These are phyloP conservation scores for Periophthalmus magnuspinnatus DNA, from an alignment of 2,797 vertebrate species.

Conservation along the genomic window DNA sequence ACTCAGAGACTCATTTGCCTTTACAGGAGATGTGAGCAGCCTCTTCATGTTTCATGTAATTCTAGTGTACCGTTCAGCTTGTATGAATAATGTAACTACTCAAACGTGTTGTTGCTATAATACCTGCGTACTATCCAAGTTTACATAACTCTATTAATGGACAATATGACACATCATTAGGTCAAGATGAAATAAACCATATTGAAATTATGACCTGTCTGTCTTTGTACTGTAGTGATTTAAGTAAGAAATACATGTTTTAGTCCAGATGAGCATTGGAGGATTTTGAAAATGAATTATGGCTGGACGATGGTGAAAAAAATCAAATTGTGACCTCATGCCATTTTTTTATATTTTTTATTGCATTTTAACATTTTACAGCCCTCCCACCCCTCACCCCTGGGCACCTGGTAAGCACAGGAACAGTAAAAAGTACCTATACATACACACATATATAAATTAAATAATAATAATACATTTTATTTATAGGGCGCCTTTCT, in stretches of 20 bases:
- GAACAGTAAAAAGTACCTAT: too few relatives aligned
- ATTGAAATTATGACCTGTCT: slow-evolving; percentile 34
- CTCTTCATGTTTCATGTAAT: slow-evolving; percentile 63
- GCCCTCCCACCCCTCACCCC: too few relatives aligned
- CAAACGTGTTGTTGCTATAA: slow-evolving; percentile 69
- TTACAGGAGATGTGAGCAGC: slow-evolving; percentile 45
- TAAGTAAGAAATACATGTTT: neutral
- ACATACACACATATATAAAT: too few relatives aligned
- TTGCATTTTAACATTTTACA: too few relatives aligned
- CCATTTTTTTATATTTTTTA: too few relatives aligned
- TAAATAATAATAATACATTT: too few relatives aligned
- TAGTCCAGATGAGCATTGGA: too few relatives aligned
- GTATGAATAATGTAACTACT: slow-evolving; percentile 65
- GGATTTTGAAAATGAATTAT: too few relatives aligned
- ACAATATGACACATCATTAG: slow-evolving; percentile 64
- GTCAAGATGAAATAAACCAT: slow-evolving; percentile 69
- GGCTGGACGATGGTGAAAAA: too few relatives aligned
- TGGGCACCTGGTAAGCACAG: too few relatives aligned
- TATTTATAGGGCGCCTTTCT: too few relatives aligned
- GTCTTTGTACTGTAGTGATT: slow-evolving; percentile 3
- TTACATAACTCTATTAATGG: slow-evolving; percentile 62
- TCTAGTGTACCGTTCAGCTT: slow-evolving; percentile 67
- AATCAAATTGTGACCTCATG: too few relatives aligned
- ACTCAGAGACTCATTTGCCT: slow-evolving; percentile 43
- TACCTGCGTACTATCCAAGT: slow-evolving; percentile 62